Conservation (phyloP, 2,113 vertebrate genomes). For the Solea solea region DNA sequence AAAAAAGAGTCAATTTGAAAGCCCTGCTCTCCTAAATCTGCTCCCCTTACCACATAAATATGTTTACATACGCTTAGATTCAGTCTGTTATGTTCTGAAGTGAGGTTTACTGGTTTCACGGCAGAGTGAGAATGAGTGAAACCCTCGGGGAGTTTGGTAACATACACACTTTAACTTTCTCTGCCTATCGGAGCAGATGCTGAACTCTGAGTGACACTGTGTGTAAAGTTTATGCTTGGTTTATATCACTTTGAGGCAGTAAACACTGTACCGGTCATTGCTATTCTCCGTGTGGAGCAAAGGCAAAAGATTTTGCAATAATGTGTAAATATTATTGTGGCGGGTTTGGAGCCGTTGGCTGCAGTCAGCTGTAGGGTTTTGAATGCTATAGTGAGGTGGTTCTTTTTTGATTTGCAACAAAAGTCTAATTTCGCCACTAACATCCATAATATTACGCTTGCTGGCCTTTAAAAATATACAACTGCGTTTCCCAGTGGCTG, state of each 20-base stretch:
- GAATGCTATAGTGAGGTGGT: neutral
- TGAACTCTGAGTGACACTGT: conserved; percentile 65
- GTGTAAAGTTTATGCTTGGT: conserved; percentile 40
- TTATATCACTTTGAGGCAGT: conserved; percentile 45
- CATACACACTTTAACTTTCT: conserved; percentile 46
- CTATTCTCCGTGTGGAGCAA: conserved; percentile 27
- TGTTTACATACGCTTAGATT: conserved; percentile 23
- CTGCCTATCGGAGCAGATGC: conserved; percentile 45
- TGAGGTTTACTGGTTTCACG: conserved; percentile 20
- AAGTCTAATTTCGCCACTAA: conserved; percentile 13
- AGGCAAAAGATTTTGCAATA: conserved; percentile 45
- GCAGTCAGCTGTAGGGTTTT: conserved; percentile 29
- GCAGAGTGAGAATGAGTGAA: conserved; percentile 40
- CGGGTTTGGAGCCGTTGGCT: conserved; percentile 11
- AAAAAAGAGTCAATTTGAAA: neutral
- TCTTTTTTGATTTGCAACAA: conserved; percentile 25
- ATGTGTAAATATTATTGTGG: conserved; percentile 55
- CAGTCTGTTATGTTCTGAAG: conserved; percentile 39
- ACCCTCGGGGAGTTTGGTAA: conserved; percentile 31
- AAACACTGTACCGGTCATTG: conserved; percentile 45
- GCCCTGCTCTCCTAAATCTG: conserved; percentile 29
- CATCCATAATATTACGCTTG: conserved; percentile 30
- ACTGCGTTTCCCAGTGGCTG: conserved; percentile 51
- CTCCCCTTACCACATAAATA: conserved; percentile 5
- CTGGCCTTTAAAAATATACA: conserved; percentile 22